Conservation (phyloP, 2,113 vertebrate species). For the Salminus brasiliensis region DNA sequence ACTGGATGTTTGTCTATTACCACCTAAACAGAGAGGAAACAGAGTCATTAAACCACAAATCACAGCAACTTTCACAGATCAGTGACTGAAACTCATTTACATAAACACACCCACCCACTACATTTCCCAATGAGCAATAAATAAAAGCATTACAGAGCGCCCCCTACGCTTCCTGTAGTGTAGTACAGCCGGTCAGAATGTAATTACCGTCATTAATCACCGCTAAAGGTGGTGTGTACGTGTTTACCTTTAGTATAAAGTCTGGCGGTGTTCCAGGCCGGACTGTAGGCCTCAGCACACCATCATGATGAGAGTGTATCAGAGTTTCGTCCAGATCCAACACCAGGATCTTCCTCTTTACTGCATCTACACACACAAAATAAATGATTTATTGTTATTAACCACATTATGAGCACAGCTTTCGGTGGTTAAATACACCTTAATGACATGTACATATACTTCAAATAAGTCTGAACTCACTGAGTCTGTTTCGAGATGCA, state of each 20-base stretch:
- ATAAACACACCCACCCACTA: too few relatives aligned
- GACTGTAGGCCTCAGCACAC: constrained; percentile 80
- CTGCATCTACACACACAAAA: constrained; percentile 66
- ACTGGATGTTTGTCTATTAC: constrained; percentile 85
- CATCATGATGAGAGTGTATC: constrained; percentile 82
- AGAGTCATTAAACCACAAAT: neutral
- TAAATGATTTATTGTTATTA: neutral
- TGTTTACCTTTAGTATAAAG: constrained; percentile 78
- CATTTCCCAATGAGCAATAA: too few relatives aligned
- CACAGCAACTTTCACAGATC: too few relatives aligned
- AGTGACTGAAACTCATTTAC: neutral
- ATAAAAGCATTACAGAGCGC: neutral
- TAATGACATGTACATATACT: too few relatives aligned
- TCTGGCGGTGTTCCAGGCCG: constrained; percentile 81
- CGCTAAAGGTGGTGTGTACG: too few relatives aligned
- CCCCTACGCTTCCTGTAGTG: neutral
- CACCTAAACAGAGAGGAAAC: constrained; percentile 65
- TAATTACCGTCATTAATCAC: too few relatives aligned
- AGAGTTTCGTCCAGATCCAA: constrained; percentile 82
- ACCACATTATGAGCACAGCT: too few relatives aligned
- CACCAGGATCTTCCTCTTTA: constrained; percentile 80
- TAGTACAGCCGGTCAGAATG: neutral
- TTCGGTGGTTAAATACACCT: too few relatives aligned
- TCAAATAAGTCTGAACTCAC: constrained; percentile 70
- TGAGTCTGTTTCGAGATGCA: constrained; percentile 77